These are phyloP conservation scores for Xestia rhomboidea DNA, from an alignment of 2,888 invertebrate species.

Conservation along the genomic window DNA sequence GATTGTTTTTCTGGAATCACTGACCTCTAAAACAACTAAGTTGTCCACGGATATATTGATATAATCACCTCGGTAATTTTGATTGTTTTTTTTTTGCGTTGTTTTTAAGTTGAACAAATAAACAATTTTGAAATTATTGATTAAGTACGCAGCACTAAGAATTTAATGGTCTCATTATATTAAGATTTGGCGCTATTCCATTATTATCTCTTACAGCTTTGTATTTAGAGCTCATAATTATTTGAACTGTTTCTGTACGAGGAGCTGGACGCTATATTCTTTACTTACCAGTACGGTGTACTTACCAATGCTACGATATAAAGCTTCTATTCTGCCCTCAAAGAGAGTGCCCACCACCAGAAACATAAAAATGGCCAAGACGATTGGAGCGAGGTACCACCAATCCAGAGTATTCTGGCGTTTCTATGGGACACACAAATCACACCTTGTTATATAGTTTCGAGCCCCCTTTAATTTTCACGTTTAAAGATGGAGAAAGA, in stretches of 20 bases:
- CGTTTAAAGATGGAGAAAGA: background rate
- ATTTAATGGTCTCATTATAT: background rate
- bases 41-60: background rate
- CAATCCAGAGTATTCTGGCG: conserved; percentile 75
- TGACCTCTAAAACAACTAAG: conserved; percentile 10
- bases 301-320: conserved; percentile 77
- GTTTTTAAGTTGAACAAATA: conserved; percentile 37
- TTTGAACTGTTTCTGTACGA: background rate
- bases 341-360: conserved; percentile 83
- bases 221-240: conserved; percentile 15
- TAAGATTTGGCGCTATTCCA: background rate
- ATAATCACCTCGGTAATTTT: conserved; percentile 21
- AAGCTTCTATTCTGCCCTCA: conserved; percentile 77
- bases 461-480: background rate
- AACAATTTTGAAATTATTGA: conserved; percentile 30
- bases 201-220: background rate
- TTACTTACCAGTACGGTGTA: conserved; percentile 46
- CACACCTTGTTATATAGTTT: background rate
- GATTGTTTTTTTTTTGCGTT: conserved; percentile 11
- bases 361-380: conserved; percentile 82
- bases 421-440: conserved; percentile 41
- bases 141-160: background rate
- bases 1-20: too few relatives aligned
- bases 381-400: conserved; percentile 77
- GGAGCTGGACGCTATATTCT: background rate